phyloP scores from a whole-genome alignment of 2,113 vertebrate genomes.

The Ahaetulla prasina region DNA sequence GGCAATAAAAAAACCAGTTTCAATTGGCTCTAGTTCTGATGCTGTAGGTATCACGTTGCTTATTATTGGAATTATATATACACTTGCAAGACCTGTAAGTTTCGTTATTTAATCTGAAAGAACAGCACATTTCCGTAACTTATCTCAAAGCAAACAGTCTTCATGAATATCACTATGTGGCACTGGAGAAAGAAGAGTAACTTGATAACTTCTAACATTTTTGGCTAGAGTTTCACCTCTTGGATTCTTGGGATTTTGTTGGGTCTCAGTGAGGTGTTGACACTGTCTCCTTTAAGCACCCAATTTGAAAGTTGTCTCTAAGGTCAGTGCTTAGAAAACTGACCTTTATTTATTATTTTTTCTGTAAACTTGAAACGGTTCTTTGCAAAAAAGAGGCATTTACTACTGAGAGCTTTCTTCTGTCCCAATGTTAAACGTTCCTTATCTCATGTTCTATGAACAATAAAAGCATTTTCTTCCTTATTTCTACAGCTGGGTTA shows the following conservation, averaged over 20 bases:
- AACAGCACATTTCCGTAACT: background rate
- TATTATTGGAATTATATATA: background rate
- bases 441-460: background rate
- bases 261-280: too few species aligned
- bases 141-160: background rate
- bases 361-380: background rate
- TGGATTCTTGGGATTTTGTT: background rate
- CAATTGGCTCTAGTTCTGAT: background rate
- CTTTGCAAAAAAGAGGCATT: background rate
- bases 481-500: background rate
- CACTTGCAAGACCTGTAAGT: background rate
- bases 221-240: background rate
- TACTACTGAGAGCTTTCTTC: background rate
- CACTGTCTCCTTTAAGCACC: background rate
- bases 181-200: background rate
- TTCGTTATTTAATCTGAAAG: slow-evolving; percentile 1
- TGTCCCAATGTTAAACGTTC: background rate
- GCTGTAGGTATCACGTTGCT: background rate
- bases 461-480: background rate
- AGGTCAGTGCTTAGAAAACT: background rate
- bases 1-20: background rate
- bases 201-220: background rate
- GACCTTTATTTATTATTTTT: background rate
- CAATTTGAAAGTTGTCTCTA: background rate
- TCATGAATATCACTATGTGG: background rate